Percentiles rank a stretch among this genome's conserved stretches.
These are phyloP conservation scores for Gymnopithys bicolor DNA, from an alignment of 2,797 vertebrate genomes.

Conservation along the genomic window DNA sequence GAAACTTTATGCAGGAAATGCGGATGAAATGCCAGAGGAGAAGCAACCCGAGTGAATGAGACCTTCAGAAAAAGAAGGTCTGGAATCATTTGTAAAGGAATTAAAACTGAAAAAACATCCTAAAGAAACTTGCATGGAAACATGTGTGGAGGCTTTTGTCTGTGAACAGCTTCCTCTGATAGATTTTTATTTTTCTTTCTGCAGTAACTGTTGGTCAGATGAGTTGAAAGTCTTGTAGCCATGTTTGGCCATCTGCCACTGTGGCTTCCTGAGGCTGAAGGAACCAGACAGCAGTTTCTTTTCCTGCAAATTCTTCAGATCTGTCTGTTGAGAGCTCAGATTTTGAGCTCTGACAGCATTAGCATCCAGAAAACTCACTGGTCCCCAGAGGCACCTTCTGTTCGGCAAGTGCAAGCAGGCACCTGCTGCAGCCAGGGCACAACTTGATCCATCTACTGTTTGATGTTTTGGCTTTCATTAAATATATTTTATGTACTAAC, in stretches of 20 bases:
- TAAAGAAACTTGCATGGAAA: background rate
- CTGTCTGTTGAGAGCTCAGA: background rate
- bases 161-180: background rate
- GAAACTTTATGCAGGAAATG: constrained; percentile 87
- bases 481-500: constrained; percentile 9
- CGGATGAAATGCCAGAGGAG: constrained; percentile 81
- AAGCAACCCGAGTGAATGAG: constrained; percentile 68
- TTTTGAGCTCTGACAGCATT: background rate
- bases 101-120: background rate
- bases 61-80: background rate
- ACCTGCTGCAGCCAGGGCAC: background rate
- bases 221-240: background rate
- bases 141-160: background rate
- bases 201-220: background rate
- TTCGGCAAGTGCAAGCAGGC: background rate
- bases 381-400: background rate
- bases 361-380: background rate
- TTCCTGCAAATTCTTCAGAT: background rate
- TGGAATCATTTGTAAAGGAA: background rate
- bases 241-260: background rate
- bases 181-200: background rate
- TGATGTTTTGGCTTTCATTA: background rate
- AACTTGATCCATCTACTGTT: background rate
- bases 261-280: background rate
- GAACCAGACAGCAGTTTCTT: background rate